phyloP scores from a whole-genome alignment of 1,140 invertebrate species.

The Lordiphosa stackelbergi region DNA sequence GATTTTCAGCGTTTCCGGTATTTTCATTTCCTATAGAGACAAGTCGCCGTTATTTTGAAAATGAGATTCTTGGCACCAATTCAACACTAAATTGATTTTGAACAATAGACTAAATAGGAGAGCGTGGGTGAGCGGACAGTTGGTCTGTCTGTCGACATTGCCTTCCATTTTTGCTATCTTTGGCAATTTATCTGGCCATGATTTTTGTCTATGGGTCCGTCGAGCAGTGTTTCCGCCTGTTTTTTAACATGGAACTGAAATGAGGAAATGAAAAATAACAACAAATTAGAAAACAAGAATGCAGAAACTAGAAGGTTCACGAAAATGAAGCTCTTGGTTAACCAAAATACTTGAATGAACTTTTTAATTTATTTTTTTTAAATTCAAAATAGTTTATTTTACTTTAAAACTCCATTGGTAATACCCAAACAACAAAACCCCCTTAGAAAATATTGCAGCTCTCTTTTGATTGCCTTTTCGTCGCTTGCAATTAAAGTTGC shows the following conservation, averaged over 20 bases:
- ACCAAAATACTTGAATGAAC: no score
- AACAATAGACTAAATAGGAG: slow-evolving; percentile 42
- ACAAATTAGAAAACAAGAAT: no score
- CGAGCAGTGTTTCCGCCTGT: slow-evolving; percentile 31
- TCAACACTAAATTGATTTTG: slow-evolving; percentile 70
- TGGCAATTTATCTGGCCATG: slow-evolving; percentile 66
- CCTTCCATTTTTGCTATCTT: slow-evolving; percentile 49
- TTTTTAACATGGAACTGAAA: no score
- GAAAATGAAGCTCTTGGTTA: no score
- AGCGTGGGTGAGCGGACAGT: slow-evolving; percentile 2
- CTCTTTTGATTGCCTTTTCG: no score
- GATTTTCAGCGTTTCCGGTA: slow-evolving; percentile 45
- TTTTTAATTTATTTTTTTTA: no score
- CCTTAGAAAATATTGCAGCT: no score
- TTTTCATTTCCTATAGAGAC: slow-evolving; percentile 26
- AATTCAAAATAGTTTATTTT: no score
- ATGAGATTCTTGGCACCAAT: slow-evolving; percentile 63
- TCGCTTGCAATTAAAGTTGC: slow-evolving; percentile 43
- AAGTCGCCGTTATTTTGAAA: slow-evolving; percentile 23
- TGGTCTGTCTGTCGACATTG: slow-evolving; percentile 2
- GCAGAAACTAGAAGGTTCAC: no score
- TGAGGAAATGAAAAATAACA: slow-evolving; percentile 1
- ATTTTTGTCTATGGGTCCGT: slow-evolving; percentile 45
- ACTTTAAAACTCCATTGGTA: no score
- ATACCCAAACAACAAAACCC: no score